Base-by-base conservation (phyloP, 2,888 invertebrate species). In the Tipula confusa region DNA sequence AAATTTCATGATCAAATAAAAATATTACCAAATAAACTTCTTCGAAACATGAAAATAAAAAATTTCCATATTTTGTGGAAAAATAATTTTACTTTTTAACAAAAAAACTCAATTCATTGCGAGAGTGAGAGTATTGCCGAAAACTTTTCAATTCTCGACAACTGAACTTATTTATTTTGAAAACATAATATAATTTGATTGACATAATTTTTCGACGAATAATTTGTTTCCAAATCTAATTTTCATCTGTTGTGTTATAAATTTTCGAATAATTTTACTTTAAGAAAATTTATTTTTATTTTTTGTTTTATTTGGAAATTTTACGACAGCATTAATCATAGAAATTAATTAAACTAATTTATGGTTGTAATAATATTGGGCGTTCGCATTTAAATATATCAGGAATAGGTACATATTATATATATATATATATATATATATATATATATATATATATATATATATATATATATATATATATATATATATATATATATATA, bases 21-120 rank as follows among this genome's bases (percentile, higher is more conserved):
- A 64, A 64, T 64, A 64, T 64, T 64, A 64, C 64, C 64, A 64
- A 64, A 64, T 64, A 64, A 64, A 64, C 64, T 64, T 64, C 64
- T 9, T 64, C 64, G 64, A 24, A 24, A 24, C 9, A 38, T 2
- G n/a, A n/a, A n/a, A n/a, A 2, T 38, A n/a, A 13, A 18, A 64
- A 64, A 64, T 64, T 64, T 64, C 64, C 64, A 64, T 64, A 24
- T 64, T 64, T 64, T 64, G 11, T 24, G 24, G 11, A 24, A 64
- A n/a, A 24, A 64, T 64, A 24, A 64, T 64, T 64, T 64, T 64
- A 2, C 64, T 64, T 64, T 64, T 64, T 64, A 64, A 24, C 64
- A 64, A 64, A n/a, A n/a, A n/a, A n/a, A 64, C 64, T 64, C 64
- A 18, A 64, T 64, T 64, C 24, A 24, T 18, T 24, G 24, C 9